phyloP scores from a whole-genome alignment of 2,797 vertebrate genomes.

The Xerus rutilus region DNA sequence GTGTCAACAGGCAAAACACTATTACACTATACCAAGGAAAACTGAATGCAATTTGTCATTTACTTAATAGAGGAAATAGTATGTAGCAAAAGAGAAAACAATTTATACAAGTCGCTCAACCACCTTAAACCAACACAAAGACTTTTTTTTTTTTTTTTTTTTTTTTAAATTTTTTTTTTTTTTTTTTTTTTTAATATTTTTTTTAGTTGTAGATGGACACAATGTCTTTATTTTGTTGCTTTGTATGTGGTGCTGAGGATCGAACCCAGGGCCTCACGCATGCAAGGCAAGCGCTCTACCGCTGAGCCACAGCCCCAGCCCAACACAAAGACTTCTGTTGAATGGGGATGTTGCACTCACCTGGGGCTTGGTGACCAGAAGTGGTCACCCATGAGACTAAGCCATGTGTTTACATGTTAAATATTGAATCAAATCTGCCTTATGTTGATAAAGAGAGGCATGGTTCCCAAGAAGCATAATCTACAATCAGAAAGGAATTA shows the following conservation, averaged over 20 bases:
- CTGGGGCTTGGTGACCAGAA: conserved; percentile 49
- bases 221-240: too few species aligned
- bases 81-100: conserved; percentile 4
- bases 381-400: conserved; percentile 5
- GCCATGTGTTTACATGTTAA: conserved; percentile 63
- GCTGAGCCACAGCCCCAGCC: too few species aligned
- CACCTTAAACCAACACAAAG: conserved; percentile 43
- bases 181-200: too few species aligned
- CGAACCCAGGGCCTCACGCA: too few species aligned
- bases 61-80: conserved; percentile 55
- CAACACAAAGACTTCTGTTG: conserved; percentile 13
- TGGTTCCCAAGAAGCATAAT: conserved; percentile 32
- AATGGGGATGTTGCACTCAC: conserved; percentile 8
- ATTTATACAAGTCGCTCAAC: conserved; percentile 12
- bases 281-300: too few species aligned
- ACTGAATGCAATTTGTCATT: conserved; percentile 51
- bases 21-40: conserved; percentile 36
- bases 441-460: conserved; percentile 38
- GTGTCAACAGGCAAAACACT: conserved; percentile 53
- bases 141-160: too few species aligned
- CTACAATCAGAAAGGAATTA: conserved; percentile 42
- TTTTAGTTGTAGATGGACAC: too few species aligned
- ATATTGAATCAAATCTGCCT: conserved; percentile 69
- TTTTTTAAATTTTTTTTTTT: too few species aligned
- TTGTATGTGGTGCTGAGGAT: too few species aligned